These are phyloP conservation scores for Corynorhinus townsendii DNA, from an alignment of 2,113 vertebrate genomes.

Conservation along the genomic window DNA sequence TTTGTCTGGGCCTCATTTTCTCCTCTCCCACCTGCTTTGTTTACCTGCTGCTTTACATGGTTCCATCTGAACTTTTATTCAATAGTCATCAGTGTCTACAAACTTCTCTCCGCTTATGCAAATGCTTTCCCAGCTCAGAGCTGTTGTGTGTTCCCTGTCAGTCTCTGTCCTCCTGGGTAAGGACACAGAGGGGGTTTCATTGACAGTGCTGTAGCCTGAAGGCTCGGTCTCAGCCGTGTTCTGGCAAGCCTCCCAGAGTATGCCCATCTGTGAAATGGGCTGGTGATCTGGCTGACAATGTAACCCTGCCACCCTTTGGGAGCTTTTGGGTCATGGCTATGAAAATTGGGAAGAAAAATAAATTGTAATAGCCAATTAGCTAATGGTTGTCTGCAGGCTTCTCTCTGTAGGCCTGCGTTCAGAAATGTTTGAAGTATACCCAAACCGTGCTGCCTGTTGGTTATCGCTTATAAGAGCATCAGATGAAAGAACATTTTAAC, in stretches of 20 bases:
- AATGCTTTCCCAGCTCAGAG: neutral
- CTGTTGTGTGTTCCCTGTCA: neutral
- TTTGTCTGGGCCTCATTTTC: neutral
- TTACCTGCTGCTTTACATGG: neutral
- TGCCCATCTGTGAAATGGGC: constrained; percentile 39
- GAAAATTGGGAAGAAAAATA: neutral
- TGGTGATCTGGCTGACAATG: neutral
- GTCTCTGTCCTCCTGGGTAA: neutral
- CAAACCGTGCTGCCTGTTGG: neutral
- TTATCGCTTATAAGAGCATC: constrained; percentile 23
- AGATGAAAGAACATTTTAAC: constrained; percentile 47
- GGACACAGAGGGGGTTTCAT: neutral
- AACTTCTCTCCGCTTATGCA: neutral
- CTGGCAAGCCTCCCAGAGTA: neutral
- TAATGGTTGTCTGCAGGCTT: neutral
- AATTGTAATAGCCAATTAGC: neutral
- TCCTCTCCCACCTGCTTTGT: neutral
- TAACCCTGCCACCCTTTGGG: neutral
- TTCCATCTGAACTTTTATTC: neutral
- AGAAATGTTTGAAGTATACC: neutral
- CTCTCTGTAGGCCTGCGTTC: neutral
- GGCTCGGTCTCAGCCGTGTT: neutral
- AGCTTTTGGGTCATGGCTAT: neutral
- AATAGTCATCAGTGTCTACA: fast-evolving
- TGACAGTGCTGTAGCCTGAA: neutral